A percentile compares a stretch with the other conserved stretches of the same genome.
These are phyloP conservation scores for Mellilla xanthometata DNA, from an alignment of 2,888 invertebrate genomes.

Conservation along the genomic window DNA sequence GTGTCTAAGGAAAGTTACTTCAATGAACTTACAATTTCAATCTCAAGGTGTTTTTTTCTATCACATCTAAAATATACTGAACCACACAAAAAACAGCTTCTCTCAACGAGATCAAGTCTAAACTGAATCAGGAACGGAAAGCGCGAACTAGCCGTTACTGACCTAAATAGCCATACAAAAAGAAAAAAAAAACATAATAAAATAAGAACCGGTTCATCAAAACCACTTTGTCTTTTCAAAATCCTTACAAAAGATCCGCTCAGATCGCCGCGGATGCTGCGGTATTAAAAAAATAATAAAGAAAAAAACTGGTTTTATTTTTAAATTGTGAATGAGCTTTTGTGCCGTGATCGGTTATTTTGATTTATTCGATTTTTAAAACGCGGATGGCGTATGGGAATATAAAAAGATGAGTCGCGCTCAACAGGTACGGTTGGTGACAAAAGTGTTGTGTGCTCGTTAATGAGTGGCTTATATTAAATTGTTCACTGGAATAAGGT, in stretches of 20 bases:
- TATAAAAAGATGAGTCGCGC: slow-evolving; percentile 67
- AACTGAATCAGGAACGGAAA: slow-evolving; percentile 51
- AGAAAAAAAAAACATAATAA: slow-evolving; percentile 42
- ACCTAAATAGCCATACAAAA: slow-evolving; percentile 64
- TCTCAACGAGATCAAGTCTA: slow-evolving; percentile 39
- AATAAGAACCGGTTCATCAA: slow-evolving; percentile 67
- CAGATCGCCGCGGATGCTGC: slow-evolving; percentile 78
- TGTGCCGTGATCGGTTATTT: slow-evolving; percentile 77
- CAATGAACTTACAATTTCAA: too few relatives aligned
- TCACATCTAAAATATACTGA: too few relatives aligned
- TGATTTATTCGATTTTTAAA: slow-evolving; percentile 81
- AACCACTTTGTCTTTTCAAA: slow-evolving; percentile 66
- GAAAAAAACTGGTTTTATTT: slow-evolving; percentile 63
- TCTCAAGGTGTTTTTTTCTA: too few relatives aligned
- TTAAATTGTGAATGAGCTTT: slow-evolving; percentile 68
- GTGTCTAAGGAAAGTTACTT: too few relatives aligned
- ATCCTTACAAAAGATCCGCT: slow-evolving; percentile 63
- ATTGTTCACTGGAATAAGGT: not conserved
- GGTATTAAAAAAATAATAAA: slow-evolving; percentile 49
- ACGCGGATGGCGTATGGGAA: slow-evolving; percentile 58
- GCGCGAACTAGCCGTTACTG: slow-evolving; percentile 62
- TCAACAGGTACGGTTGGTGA: slow-evolving; percentile 72
- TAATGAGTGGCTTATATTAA: not conserved
- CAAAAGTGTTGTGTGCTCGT: slow-evolving; percentile 38
- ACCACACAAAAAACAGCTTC: slow-evolving; percentile 29